Percentiles rank a stretch among this genome's conserved stretches.
These are phyloP conservation scores for Cuniculus paca DNA, from an alignment of 2,797 vertebrate species.

Conservation along the genomic window DNA sequence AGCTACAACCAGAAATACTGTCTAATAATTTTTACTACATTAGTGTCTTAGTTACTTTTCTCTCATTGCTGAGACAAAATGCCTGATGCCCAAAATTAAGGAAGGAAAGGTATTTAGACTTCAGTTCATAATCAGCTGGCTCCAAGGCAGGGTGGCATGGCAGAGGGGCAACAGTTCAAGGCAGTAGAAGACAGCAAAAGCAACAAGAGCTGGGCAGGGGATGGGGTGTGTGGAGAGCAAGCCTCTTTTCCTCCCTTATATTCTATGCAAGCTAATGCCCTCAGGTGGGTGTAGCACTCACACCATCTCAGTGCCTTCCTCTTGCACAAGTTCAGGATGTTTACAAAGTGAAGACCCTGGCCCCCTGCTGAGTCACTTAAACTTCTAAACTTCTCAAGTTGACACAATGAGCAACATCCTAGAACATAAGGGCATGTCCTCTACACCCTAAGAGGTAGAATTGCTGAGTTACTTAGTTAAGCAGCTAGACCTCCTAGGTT, in stretches of 20 bases:
- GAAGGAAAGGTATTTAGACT: neutral
- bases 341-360: neutral
- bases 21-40: neutral
- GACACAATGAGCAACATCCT: neutral
- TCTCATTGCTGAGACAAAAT: neutral
- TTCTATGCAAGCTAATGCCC: neutral
- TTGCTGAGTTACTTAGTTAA: neutral
- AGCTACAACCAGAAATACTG: conserved; percentile 4
- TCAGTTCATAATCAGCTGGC: neutral
- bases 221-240: too few species aligned
- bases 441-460: neutral
- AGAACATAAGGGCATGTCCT: neutral
- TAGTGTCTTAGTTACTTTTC: neutral
- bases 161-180: neutral
- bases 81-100: neutral
- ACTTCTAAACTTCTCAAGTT: neutral
- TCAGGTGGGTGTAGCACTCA: neutral
- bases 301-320: neutral
- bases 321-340: neutral
- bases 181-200: neutral
- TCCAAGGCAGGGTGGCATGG: neutral
- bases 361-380: neutral
- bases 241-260: neutral
- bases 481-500: too few species aligned
- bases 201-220: neutral